Conservation (phyloP, 2,797 vertebrate genomes). For the Fratercula arctica region DNA sequence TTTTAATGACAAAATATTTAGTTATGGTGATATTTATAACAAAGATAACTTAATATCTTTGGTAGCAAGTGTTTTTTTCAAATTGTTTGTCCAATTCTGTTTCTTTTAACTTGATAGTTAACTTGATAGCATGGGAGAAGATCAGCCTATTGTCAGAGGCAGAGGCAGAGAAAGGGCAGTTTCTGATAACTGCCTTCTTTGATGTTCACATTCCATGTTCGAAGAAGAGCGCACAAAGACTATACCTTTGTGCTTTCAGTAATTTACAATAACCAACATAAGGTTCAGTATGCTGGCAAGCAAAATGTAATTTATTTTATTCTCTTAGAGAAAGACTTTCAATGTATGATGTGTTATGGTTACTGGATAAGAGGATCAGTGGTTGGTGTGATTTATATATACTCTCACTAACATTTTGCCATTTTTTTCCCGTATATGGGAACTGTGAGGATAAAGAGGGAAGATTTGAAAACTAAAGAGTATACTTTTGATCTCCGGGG, state of each 20-base stretch:
- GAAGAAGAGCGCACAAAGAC: neutral
- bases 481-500: slow-evolving; percentile 53
- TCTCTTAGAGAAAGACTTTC: neutral
- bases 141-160: neutral
- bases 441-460: slow-evolving; percentile 46
- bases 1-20: neutral
- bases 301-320: slow-evolving; percentile 44
- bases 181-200: slow-evolving; percentile 11
- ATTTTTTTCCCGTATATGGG: slow-evolving; percentile 55
- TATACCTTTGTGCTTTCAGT: slow-evolving; percentile 14
- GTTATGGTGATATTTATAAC: neutral
- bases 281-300: slow-evolving; percentile 27
- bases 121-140: neutral
- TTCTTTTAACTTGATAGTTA: neutral
- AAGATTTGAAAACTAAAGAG: slow-evolving; percentile 57
- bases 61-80: neutral
- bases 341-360: slow-evolving; percentile 55
- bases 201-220: neutral
- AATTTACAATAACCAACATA: slow-evolving; percentile 32
- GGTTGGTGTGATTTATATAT: slow-evolving; percentile 55
- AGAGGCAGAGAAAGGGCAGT: neutral
- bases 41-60: neutral
- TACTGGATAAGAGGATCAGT: slow-evolving; percentile 65
- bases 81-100: neutral
- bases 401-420: neutral